Evolutionary conservation across 2,888 invertebrate genomes (phyloP).

Genomic region (Philereme transversata): DNA sequence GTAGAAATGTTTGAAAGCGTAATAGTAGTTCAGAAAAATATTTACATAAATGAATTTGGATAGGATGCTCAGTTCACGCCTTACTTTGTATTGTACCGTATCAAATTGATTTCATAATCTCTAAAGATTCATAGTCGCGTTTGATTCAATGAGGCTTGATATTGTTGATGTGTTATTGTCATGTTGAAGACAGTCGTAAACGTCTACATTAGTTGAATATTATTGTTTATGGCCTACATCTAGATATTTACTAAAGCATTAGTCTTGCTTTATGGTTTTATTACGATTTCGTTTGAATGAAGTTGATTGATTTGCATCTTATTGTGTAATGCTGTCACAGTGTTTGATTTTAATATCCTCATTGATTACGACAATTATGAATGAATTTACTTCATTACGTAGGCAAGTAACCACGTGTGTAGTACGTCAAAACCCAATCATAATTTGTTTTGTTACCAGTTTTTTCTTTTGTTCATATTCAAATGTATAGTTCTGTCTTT

Average conservation of each 20-base stretch:
- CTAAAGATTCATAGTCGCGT: constrained; percentile 63
- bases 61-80: constrained; percentile 36
- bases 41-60: constrained; percentile 59
- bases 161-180: constrained; percentile 76
- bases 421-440: neutral
- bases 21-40: constrained; percentile 49
- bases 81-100: constrained; percentile 47
- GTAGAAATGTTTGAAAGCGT: constrained; percentile 29
- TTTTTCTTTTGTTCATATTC: neutral
- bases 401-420: neutral
- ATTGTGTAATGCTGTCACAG: constrained; percentile 2
- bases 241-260: constrained; percentile 59
- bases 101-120: constrained; percentile 41
- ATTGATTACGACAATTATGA: neutral
- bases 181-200: constrained; percentile 73
- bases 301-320: constrained; percentile 19
- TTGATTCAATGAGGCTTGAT: constrained; percentile 78
- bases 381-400: neutral
- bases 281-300: constrained; percentile 35
- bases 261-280: constrained; percentile 50
- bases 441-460: neutral
- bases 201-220: constrained; percentile 71
- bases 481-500: neutral
- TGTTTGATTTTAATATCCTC: constrained; percentile 4
- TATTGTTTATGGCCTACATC: constrained; percentile 71